Base-by-base conservation (phyloP, 2,797 vertebrate genomes). In the Schizopygopsis pylzovi region DNA sequence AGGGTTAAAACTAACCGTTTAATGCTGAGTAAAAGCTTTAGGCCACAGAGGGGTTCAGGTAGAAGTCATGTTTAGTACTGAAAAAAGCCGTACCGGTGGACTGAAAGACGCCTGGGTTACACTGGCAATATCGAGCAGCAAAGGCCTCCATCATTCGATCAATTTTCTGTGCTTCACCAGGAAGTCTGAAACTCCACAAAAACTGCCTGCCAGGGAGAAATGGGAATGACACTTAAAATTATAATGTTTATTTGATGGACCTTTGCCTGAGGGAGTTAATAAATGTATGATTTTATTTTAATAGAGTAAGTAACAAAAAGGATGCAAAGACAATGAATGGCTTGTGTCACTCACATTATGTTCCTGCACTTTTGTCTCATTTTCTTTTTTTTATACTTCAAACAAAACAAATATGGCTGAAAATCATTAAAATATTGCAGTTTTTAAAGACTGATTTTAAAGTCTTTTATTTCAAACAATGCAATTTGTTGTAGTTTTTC, bases 111-210 rank as follows among this genome's bases (percentile, higher is more conserved):
- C 98, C 98, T 0, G 96, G 96, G 92, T 99, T 99, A 92, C 98
- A 99, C 91, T 98, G 96, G 91, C 98, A 99, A 92, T 99, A 99
- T 75, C 98, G 97, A 0, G 97, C 96, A 25, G 98, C 98, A 73
- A 99, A 99, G 1, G 98, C 95, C 94, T 99, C 98, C 98, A 99
- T 99, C 98, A 99, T 99, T 18, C 98, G 96, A 88, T 99, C 98
- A 8, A 99, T 99, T 93, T 99, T 99, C 93, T 99, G 98, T n/a
- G 98, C 98, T 92, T 99, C 98, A 63, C 98, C 97, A 0, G 98
- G 98, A 87, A 99, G 95, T 81, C 98, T 94, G 91, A 99, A 99
- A 92, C 98, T 99, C 98, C 98, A 99, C 63, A 99, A 93, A 94
- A 99, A 99, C 92, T 99, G 98, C 91, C 98, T 99, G 70, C 41